Conservation (phyloP, 2,888 invertebrate species). For the Monoplex corrugatus region DNA sequence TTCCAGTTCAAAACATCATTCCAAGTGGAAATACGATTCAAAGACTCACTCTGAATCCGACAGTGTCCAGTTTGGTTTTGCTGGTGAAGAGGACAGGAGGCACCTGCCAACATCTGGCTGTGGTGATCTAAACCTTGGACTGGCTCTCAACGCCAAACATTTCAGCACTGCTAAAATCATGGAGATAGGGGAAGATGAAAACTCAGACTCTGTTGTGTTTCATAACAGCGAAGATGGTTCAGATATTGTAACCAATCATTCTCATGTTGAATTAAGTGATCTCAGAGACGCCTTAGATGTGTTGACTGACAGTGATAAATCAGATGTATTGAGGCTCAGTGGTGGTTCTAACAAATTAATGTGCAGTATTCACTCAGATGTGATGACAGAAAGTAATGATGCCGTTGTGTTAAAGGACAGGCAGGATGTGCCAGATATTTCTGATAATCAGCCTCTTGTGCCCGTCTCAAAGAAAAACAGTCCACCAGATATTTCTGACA, state of each 20-base stretch:
- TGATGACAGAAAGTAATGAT: not conserved
- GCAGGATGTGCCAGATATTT: not conserved
- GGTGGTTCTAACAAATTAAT: no score
- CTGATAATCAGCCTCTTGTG: not conserved
- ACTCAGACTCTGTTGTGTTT: not conserved
- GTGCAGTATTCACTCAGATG: no score
- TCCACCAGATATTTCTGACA: no score
- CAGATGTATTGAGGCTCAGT: no score
- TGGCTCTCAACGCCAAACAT: constrained; percentile 52
- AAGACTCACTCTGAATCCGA: constrained; percentile 6
- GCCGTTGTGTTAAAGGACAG: not conserved
- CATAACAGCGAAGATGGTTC: no score
- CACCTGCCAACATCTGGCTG: not conserved
- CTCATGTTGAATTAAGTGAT: not conserved
- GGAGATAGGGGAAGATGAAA: not conserved
- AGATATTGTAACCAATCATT: not conserved
- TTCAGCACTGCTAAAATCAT: constrained; percentile 53
- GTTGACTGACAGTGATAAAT: no score
- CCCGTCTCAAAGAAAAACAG: constrained; percentile 9
- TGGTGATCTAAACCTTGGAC: not conserved
- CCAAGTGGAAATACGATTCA: not conserved
- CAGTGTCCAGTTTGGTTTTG: constrained; percentile 53
- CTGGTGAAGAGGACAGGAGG: constrained; percentile 35
- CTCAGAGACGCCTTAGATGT: no score
- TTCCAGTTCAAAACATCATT: not conserved